phyloP scores from a whole-genome alignment of 1,140 invertebrate species.

The Augochlora pura region DNA sequence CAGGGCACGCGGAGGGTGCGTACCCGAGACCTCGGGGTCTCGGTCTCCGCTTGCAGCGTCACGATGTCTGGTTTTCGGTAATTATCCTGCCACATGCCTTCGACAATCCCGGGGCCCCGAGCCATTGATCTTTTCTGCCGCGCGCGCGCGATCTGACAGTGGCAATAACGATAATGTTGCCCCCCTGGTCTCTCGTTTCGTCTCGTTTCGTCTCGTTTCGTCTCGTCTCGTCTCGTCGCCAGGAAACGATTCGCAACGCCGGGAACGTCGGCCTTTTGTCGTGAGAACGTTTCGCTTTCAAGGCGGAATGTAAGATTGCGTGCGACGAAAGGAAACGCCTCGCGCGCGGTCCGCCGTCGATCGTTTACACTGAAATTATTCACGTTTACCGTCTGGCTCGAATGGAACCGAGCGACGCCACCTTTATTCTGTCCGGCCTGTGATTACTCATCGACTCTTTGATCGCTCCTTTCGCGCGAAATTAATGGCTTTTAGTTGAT shows the following conservation, averaged over 20 bases:
- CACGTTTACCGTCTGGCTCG: neutral
- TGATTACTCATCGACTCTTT: neutral
- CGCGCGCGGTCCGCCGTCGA: neutral
- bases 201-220: neutral
- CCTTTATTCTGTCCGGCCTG: neutral
- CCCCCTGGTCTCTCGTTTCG: neutral
- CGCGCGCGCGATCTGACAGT: conserved; percentile 44
- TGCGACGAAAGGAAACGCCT: neutral
- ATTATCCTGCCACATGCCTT: conserved; percentile 59
- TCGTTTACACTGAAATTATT: neutral
- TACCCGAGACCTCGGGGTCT: neutral
- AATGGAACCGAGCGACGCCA: neutral
- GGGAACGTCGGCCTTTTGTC: too few relatives aligned
- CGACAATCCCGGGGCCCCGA: conserved; percentile 30
- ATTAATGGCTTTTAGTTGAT: neutral
- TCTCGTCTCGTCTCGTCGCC: neutral
- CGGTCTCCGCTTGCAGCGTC: conserved; percentile 11
- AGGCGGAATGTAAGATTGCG: neutral
- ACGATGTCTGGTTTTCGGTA: conserved; percentile 26
- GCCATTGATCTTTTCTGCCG: conserved; percentile 55
- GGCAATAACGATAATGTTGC: conserved; percentile 21
- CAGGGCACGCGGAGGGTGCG: conserved; percentile 48
- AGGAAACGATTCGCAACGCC: conserved; percentile 13
- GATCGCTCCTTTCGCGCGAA: neutral
- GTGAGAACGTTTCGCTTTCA: conserved; percentile 10